phyloP scores from a whole-genome alignment of 2,113 vertebrate genomes.

The Proterorhinus semilunaris region DNA sequence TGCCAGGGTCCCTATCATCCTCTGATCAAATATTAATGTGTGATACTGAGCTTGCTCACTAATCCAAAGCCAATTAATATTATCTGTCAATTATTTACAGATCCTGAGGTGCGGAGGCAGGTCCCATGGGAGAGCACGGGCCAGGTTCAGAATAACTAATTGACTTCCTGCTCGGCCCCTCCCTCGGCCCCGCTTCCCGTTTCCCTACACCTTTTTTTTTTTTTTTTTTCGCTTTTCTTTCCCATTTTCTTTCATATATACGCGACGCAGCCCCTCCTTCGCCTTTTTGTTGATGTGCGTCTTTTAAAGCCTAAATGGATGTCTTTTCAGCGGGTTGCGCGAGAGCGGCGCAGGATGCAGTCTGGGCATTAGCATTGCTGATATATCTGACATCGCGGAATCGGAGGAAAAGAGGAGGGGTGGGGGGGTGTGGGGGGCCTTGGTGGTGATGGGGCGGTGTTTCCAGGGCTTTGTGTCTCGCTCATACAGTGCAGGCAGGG shows the following conservation, averaged over 20 bases:
- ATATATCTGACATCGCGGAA: constrained; percentile 58
- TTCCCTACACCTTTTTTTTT: constrained; percentile 43
- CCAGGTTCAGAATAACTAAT: constrained; percentile 99
- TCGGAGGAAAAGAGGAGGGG: not conserved
- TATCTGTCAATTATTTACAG: constrained; percentile 99
- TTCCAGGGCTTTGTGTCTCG: constrained; percentile 63
- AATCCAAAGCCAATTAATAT: constrained; percentile 99
- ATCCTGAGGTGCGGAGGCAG: constrained; percentile 98
- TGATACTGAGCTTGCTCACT: constrained; percentile 99
- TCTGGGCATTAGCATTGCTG: constrained; percentile 64
- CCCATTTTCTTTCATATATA: constrained; percentile 36
- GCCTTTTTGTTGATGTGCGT: constrained; percentile 69
- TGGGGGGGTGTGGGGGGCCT: not conserved
- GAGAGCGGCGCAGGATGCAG: constrained; percentile 47
- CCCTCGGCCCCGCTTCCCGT: constrained; percentile 31
- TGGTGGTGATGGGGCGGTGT: constrained; percentile 19
- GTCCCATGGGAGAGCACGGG: constrained; percentile 97
- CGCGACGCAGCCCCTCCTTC: constrained; percentile 50
- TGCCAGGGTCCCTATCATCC: constrained; percentile 99
- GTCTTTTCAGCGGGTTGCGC: constrained; percentile 61
- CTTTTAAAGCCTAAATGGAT: constrained; percentile 75
- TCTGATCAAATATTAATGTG: constrained; percentile 99
- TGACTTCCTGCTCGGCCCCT: constrained; percentile 81
- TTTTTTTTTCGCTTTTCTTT: constrained; percentile 36
- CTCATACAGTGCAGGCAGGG: constrained; percentile 52